phyloP scores from a whole-genome alignment of 1,140 invertebrate genomes.

The Uloborus diversus region DNA sequence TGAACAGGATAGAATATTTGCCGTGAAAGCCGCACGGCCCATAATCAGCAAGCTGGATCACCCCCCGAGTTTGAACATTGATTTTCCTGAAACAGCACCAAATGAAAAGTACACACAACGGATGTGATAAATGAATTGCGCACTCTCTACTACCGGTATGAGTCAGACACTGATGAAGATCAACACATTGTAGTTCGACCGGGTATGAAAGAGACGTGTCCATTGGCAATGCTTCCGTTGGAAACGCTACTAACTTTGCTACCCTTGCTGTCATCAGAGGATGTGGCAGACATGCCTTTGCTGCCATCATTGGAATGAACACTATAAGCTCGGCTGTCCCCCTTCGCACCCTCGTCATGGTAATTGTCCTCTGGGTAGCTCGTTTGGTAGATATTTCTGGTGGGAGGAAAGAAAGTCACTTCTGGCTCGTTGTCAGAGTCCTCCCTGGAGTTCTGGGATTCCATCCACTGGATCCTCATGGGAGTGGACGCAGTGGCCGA shows the following conservation, averaged over 20 bases:
- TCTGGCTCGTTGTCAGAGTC: conserved; percentile 57
- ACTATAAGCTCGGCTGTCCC: conserved; percentile 59
- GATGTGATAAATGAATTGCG: background rate
- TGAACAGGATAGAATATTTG: background rate
- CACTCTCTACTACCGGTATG: background rate
- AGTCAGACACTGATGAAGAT: background rate
- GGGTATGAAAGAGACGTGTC: conserved; percentile 60
- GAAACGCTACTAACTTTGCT: conserved; percentile 67
- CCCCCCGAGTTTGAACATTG: no score
- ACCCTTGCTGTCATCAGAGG: conserved; percentile 53
- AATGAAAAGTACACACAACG: background rate
- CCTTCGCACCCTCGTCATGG: conserved; percentile 50
- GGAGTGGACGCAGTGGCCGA: conserved; percentile 56
- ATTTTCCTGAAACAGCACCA: conserved; percentile 13
- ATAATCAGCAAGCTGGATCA: no score
- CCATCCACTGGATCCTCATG: conserved; percentile 23
- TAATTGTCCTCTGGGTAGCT: conserved; percentile 51
- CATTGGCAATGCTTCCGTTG: conserved; percentile 66
- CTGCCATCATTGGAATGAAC: conserved; percentile 62
- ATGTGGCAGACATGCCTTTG: conserved; percentile 29
- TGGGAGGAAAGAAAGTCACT: conserved; percentile 60
- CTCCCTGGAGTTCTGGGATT: conserved; percentile 41
- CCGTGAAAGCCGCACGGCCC: no score
- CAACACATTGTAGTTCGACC: conserved; percentile 51
- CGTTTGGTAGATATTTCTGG: conserved; percentile 57